These are phyloP conservation scores for Strix occidentalis DNA, from an alignment of 2,797 vertebrate genomes.

Conservation along the genomic window DNA sequence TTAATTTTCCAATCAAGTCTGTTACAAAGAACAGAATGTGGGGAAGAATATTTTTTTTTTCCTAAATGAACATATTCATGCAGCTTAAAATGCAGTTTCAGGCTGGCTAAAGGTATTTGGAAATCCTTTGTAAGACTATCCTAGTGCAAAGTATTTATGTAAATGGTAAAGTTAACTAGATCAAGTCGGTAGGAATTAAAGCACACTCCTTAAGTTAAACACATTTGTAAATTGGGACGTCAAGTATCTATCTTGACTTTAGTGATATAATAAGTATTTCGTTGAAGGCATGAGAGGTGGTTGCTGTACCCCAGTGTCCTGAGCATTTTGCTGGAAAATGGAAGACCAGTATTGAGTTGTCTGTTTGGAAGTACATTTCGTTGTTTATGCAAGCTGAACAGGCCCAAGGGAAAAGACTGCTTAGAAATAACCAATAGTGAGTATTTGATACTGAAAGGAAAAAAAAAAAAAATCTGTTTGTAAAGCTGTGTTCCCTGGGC, in stretches of 20 bases:
- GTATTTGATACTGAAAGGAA: background rate
- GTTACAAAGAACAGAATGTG: background rate
- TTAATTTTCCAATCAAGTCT: background rate
- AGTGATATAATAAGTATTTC: background rate
- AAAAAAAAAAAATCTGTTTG: background rate
- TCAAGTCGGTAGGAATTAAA: background rate
- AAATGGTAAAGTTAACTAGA: background rate
- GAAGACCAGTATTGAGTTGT: background rate
- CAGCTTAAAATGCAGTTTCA: background rate
- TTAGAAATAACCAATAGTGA: background rate
- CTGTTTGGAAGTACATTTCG: background rate
- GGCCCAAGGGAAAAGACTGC: background rate
- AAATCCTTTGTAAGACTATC: background rate
- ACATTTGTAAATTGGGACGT: background rate
- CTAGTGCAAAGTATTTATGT: background rate
- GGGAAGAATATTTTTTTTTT: accelerated
- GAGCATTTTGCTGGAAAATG: background rate
- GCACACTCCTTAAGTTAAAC: background rate
- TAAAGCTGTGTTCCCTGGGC: background rate
- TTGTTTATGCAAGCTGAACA: background rate
- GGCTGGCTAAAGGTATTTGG: background rate
- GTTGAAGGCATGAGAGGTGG: background rate
- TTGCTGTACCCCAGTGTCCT: background rate
- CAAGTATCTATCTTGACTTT: background rate
- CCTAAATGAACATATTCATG: background rate